Base-by-base conservation (phyloP, 1,140 invertebrate genomes). In the Drosophila gunungcola region DNA sequence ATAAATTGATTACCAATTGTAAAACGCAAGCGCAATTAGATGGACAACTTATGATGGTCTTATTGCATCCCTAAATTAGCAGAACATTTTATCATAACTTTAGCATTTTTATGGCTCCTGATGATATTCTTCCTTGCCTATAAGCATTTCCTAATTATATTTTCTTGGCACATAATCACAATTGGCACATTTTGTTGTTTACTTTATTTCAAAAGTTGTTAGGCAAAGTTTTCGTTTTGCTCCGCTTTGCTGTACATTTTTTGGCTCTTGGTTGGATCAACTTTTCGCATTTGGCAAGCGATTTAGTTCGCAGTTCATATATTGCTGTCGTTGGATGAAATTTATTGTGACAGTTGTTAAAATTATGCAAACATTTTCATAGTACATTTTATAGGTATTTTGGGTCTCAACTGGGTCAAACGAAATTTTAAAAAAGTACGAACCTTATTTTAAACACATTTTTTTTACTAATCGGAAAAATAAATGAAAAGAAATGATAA, bases 171-270 rank as follows among this genome's bases (percentile, higher is more conserved):
- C 64, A 78, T 80, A 85, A 85, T 86, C 57, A 62, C 74, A 85
- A 86, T 85, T 81, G 82, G 62, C 82, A 52, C 81, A 74, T 75
- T 86, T 78, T 75, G 82, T 78, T 79, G 83, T 82, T 76, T 74
- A 88, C 69, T 82, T 82, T 86, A 86, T 88, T 74, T 56, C 42
- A 32, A 68, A 86, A 86, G 78, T 81, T 79, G 32, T 56, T 36
- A 38, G 51, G 21, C 25, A 34, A 57, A 65, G 48, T 64, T 79
- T 60, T 21, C 13, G 32, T 41, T 56, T 27, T 25, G 7, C 12
- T 41, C 2, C 11, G 25, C 25, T 21, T 16, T 12, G 25, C 29
- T 62, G 57, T 49, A 75, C 42, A 62, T 65, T 61, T 67, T 72
- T 78, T 85, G 81, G 81, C 73, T 49, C 45, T 51, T 29, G 5